Base-by-base conservation (phyloP, 2,113 vertebrate species). In the Strigops habroptila region DNA sequence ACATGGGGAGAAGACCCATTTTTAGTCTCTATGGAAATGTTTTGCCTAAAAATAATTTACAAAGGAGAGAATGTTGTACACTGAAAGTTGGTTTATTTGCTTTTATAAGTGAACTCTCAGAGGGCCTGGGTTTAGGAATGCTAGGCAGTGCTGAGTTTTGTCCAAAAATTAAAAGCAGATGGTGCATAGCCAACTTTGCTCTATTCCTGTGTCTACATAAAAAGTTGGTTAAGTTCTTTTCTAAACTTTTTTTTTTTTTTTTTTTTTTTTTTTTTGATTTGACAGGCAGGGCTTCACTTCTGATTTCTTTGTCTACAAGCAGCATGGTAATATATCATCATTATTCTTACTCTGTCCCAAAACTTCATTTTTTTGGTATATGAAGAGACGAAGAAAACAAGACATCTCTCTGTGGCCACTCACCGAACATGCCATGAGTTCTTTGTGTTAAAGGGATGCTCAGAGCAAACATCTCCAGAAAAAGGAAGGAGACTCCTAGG, bases 111-210 rank as follows among this genome's bases (percentile, higher is more conserved):
- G 25, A 89, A 85, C 2, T 71, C 37, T 69, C 62, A n/a, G 59
- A 85, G 46, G 74, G 28, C 7, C 19, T 92, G 57, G 27, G 12
- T 92, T 91, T 87, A 84, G 70, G 44, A 95, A 93, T 76, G 21
- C 8, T 52, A 59, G 12, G 33, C 81, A 82, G 59, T 63, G 63
- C 37, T 70, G 22, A 86, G 17, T 76, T 91, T 87, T 70, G 57
- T 62, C 24, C 65, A 82, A 89, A 93, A 91, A 87, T 84, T 76
- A 65, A 85, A 88, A 92, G 28, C 86, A 96, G 69, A 85, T 57
- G 52, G 12, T 3, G 0, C n/a, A 39, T 64, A 68, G 52, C 24
- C 35, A 55, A 28, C 48, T 92, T 79, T 75, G 30, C 43, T 85
- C 4, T 49, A 64, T 82, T 75, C 79, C 69, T 75, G 19, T 44